Conservation (phyloP, 1,140 invertebrate genomes). For the Medauroidea extradentata region DNA sequence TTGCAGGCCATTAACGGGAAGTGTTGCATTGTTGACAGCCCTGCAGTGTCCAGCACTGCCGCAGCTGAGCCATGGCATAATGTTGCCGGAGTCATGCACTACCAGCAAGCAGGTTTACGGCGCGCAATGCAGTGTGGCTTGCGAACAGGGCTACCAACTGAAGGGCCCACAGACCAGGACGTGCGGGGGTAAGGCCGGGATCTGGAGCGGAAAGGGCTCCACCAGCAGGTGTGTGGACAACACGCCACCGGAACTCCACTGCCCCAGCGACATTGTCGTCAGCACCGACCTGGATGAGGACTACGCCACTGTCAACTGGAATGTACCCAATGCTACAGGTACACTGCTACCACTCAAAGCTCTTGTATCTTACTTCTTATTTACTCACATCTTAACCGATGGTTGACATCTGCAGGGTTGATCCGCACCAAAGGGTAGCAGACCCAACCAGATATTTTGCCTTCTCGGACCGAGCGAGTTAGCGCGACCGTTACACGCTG, state of each 20-base stretch:
- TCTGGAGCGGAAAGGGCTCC: slow-evolving; percentile 39
- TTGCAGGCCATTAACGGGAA: no score
- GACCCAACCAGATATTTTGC: no score
- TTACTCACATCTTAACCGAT: no score
- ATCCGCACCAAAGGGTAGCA: no score
- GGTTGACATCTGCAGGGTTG: no score
- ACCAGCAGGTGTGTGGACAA: slow-evolving; percentile 41
- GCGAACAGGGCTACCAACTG: slow-evolving; percentile 52
- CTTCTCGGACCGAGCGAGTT: no score
- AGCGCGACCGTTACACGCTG: no score
- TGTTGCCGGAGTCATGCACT: slow-evolving; percentile 47
- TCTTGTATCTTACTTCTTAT: no score
- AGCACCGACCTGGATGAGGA: slow-evolving; percentile 45
- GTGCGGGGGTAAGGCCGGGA: slow-evolving; percentile 45
- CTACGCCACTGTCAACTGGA: slow-evolving; percentile 51
- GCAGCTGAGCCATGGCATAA: slow-evolving; percentile 44
- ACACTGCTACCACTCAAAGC: slow-evolving; percentile 20
- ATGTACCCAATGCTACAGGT: slow-evolving; percentile 43
- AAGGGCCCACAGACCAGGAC: slow-evolving; percentile 44
- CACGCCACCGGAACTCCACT: slow-evolving; percentile 48
- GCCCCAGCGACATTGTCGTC: slow-evolving; percentile 47
- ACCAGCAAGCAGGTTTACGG: slow-evolving; percentile 48
- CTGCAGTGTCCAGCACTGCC: slow-evolving; percentile 53
- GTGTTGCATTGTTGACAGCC: slow-evolving; percentile 36
- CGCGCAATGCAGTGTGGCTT: slow-evolving; percentile 50